Conservation (phyloP, 2,113 vertebrate species). For the Phocoena phocoena region DNA sequence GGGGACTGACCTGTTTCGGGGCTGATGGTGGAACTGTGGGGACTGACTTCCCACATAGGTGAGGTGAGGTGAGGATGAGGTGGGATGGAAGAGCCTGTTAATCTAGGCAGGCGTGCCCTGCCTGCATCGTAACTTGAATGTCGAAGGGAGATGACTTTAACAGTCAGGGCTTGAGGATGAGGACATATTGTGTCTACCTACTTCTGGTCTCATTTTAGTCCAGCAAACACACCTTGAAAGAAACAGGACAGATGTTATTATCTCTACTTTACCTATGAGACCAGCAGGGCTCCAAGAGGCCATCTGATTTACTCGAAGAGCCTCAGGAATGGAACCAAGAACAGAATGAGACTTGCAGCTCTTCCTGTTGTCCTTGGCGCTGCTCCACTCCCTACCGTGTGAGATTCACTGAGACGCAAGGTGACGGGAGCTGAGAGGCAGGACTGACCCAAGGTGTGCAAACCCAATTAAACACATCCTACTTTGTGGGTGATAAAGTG, state of each 20-base stretch:
- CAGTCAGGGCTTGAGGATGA: neutral
- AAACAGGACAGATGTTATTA: neutral
- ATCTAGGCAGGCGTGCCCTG: neutral
- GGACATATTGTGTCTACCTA: neutral
- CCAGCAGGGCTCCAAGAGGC: neutral
- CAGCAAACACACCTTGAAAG: neutral
- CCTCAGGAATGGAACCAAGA: neutral
- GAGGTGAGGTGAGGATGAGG: neutral
- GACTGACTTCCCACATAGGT: neutral
- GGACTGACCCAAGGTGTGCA: no score
- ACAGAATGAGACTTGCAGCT: neutral
- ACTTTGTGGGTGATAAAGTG: neutral
- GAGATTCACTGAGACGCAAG: neutral
- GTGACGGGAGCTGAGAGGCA: neutral
- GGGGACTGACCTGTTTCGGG: neutral
- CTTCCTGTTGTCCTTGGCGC: neutral
- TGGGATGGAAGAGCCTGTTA: neutral
- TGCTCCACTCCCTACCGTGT: neutral
- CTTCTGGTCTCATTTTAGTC: neutral
- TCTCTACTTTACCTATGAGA: neutral
- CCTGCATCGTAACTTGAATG: neutral
- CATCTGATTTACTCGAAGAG: neutral
- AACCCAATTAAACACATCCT: neutral
- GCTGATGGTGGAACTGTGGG: neutral
- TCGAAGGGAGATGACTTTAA: neutral